Base-by-base conservation (phyloP, 2,888 invertebrate species). In the Platerodrilus igneus region DNA sequence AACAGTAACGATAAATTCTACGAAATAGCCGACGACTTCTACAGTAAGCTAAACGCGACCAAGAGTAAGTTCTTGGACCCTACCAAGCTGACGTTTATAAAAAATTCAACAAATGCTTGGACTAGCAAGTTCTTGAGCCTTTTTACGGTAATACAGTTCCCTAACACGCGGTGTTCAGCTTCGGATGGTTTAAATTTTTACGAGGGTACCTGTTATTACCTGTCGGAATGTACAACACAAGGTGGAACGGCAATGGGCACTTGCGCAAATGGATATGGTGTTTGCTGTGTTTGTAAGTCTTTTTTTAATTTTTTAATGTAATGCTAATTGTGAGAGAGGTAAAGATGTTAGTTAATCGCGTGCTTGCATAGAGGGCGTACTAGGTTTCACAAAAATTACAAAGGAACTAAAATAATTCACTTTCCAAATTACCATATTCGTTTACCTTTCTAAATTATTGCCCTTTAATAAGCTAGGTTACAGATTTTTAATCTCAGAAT, bases 261-360 rank as follows among this genome's bases (percentile, higher is more conserved):
- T 1, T 86, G 86, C 64, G 85, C 83, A 9, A 77, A 77, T 59
- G 84, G 83, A 3, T 80, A 79, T 56, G 86, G 84, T 7, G 78
- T 78, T 16, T 86, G 86, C 58, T 86, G 86, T 58, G 74, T 83
- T 45, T 79, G 86, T 86, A 73, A 79, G 83, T 77, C 53, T 6
- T 30, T 23, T 28, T 37, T 13, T 37, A 30, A n/a, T n/a, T n/a
- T n/a, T n/a, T n/a, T n/a, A n/a, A n/a, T n/a, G n/a, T n/a, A n/a
- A n/a, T n/a, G n/a, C n/a, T 5, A 19, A 19, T 19, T 19, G 5
- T 19, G 5, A 7, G 5, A 7, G 20, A 19, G 20, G 7, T 7
- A 5, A 19, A 19, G 7, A 19, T n/a, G n/a, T n/a, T n/a, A n/a
- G n/a, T n/a, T n/a, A n/a, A n/a, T n/a, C n/a, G n/a, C n/a, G n/a